Percentiles rank a stretch among this genome's conserved stretches.
Evolutionary conservation across 2,888 invertebrate genomes (phyloP).

Genomic region (Drosophila austrosaltans): DNA sequence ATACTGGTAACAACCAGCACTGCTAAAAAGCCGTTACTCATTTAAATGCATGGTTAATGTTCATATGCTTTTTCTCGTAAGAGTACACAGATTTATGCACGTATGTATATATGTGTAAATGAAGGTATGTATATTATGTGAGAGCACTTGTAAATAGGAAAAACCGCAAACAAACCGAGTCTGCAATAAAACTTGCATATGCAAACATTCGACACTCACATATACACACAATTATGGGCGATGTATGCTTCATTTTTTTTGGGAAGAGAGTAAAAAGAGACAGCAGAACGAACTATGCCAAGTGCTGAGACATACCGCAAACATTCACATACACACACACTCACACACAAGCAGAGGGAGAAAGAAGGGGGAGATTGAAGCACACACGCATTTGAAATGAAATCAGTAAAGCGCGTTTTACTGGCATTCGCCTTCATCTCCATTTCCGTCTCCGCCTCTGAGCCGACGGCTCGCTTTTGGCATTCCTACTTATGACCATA

Average conservation of each 20-base stretch:
- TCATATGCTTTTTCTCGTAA: background rate
- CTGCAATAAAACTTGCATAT: conserved; percentile 78
- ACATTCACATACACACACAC: conserved; percentile 18
- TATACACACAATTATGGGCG: conserved; percentile 28
- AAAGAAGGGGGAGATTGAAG: background rate
- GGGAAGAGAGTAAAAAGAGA: conserved; percentile 1
- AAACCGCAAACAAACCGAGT: conserved; percentile 69
- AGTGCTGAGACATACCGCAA: conserved; percentile 53
- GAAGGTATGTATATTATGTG: conserved; percentile 20
- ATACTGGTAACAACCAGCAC: background rate
- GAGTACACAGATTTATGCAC: background rate
- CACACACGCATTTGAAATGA: conserved; percentile 55
- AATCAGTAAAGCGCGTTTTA: conserved; percentile 79
- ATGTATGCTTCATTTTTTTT: conserved; percentile 26
- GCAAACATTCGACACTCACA: conserved; percentile 54
- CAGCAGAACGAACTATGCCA: conserved; percentile 63
- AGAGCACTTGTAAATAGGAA: conserved; percentile 77
- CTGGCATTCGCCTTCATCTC: conserved; percentile 73
- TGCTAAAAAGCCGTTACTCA: background rate
- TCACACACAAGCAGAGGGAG: conserved; percentile 11
- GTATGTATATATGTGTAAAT: background rate
- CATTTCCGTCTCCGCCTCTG: conserved; percentile 48
- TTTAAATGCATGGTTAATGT: background rate
- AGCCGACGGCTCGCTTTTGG: conserved; percentile 24
- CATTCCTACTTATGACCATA: conserved; percentile 78